These are phyloP conservation scores for Haliaeetus leucogaster DNA, from an alignment of 2,113 vertebrate species.

Conservation along the genomic window DNA sequence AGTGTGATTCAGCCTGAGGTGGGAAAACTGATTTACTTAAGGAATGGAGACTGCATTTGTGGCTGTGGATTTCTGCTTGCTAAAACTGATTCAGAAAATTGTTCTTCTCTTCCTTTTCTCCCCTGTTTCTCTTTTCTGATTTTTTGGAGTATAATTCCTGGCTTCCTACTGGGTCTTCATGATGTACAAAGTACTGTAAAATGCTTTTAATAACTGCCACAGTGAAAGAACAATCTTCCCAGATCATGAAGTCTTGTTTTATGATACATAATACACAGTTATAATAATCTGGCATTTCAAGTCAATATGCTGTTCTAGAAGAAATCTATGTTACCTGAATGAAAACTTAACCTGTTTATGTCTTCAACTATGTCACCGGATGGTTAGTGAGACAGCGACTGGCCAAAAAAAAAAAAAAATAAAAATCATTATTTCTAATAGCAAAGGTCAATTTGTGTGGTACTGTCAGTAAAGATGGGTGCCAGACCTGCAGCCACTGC, in stretches of 20 bases:
- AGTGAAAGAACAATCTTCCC: background rate
- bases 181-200: background rate
- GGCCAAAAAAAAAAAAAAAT: background rate
- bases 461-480: background rate
- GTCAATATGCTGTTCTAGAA: background rate
- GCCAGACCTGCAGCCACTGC: background rate
- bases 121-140: background rate
- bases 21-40: background rate
- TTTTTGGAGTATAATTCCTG: background rate
- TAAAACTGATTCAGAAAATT: background rate
- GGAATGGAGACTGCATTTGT: background rate
- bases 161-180: background rate
- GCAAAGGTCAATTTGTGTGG: background rate
- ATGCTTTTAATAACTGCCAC: background rate
- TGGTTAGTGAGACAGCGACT: background rate
- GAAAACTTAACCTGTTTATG: background rate
- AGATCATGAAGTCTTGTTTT: background rate
- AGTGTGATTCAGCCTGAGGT: slow-evolving; percentile 1
- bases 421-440: background rate
- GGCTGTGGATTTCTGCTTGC: background rate
- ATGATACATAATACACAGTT: background rate
- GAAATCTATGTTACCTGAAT: background rate
- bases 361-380: background rate
- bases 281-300: background rate
- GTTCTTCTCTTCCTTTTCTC: background rate